These are phyloP conservation scores for Podilymbus podiceps DNA, from an alignment of 2,113 vertebrate genomes.

Conservation along the genomic window DNA sequence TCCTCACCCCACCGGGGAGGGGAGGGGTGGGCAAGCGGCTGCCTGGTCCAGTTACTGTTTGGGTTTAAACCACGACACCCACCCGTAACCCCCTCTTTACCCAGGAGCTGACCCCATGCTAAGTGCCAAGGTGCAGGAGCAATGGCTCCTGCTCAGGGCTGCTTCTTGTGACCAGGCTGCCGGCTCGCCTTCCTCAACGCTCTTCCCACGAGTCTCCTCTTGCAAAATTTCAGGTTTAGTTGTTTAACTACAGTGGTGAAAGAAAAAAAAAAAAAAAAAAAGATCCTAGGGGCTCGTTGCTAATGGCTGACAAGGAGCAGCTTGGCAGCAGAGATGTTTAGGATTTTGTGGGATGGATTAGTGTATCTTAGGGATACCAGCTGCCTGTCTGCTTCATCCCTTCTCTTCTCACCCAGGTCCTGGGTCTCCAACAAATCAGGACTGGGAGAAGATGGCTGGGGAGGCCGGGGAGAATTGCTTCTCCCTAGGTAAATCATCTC, in stretches of 20 bases:
- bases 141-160: neutral
- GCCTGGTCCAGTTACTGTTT: too few species aligned
- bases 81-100: neutral
- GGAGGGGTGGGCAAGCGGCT: too few species aligned
- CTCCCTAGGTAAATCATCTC: neutral
- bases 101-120: neutral
- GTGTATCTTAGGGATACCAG: accelerated
- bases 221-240: neutral
- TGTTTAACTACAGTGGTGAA: neutral
- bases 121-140: neutral
- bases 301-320: neutral
- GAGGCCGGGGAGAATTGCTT: neutral
- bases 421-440: neutral
- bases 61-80: too few species aligned
- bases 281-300: neutral
- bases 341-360: neutral
- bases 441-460: neutral
- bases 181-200: neutral
- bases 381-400: neutral
- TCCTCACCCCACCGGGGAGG: too few species aligned
- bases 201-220: neutral
- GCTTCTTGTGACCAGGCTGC: neutral
- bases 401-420: neutral
- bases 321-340: neutral
- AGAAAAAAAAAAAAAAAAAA: neutral